Evolutionary conservation across 2,888 invertebrate species (phyloP), one percentile per base, ranked within the genome.

Genomic region (Cerastoderma edule): DNA sequence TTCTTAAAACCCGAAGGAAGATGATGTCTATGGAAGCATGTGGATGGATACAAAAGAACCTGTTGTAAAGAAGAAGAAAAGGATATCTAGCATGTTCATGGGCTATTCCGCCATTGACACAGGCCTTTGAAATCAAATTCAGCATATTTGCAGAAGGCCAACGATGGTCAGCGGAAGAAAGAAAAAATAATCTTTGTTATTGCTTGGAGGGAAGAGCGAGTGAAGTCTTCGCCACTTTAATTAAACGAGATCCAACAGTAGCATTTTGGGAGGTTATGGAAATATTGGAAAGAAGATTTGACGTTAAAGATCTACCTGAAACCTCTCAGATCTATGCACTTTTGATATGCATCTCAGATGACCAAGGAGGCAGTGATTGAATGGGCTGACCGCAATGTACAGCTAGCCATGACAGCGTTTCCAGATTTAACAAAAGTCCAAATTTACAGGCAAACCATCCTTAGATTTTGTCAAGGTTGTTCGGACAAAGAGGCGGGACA

Each of bases 31-130:
- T 77, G 80, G 80, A 5, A 77, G 77, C 28, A 35, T 77, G 28
- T 80, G 80, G 80, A 60, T 67, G 56, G 80, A 80, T 22, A 69
- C 66, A 8, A 33, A 60, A 32, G 65, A 71, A 30, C 80, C 75
- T 28, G 67, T 75, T 1, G 50, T 24, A 30, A 63, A 56, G 27
- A 74, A 72, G 53, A 60, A 60, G 27, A 60, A 60, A 22, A 24
- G 80, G 19, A 44, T 73, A 28, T 80, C 80, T 10, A 68, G 54
- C 46, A 10, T 78, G 27, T 32, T 78, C 10, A 64, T 60, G 19
- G 63, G 67, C 32, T 33, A 63, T 22, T 24, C 66, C 13, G 46
- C 28, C 19, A 24, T 30, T 27, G 27, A 6, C 8, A n/a, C 44
- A 60, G 22, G 60, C 33, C 5, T 64, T 64, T 24, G 22, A 64